Evolutionary conservation across 2,113 vertebrate species (phyloP).

Genomic region (Psettodes erumei): DNA sequence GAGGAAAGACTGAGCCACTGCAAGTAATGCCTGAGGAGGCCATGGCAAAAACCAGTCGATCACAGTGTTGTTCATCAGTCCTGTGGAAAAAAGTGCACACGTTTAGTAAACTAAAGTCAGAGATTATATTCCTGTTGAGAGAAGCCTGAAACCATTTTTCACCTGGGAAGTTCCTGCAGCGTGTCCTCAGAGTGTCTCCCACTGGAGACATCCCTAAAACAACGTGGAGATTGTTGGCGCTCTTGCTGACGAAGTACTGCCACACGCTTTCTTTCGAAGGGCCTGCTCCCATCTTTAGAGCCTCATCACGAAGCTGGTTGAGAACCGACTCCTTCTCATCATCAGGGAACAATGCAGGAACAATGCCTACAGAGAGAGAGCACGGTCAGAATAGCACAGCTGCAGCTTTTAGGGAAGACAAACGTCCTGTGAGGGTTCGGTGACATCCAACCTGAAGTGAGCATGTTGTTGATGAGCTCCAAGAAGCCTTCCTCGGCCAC

Average conservation of each 20-base stretch:
- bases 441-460: constrained; percentile 90
- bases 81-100: constrained; percentile 69
- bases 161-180: constrained; percentile 98
- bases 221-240: constrained; percentile 93
- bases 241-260: constrained; percentile 94
- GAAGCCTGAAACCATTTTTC: constrained; percentile 11
- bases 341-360: constrained; percentile 93
- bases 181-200: constrained; percentile 89
- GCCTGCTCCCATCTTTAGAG: constrained; percentile 82
- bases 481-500: constrained; percentile 95
- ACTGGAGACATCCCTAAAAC: constrained; percentile 95
- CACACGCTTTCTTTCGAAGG: constrained; percentile 92
- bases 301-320: constrained; percentile 87
- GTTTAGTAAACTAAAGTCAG: constrained; percentile 1
- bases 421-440: not conserved
- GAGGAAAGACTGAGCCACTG: constrained; percentile 91
- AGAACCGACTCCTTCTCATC: constrained; percentile 92
- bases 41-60: constrained; percentile 98
- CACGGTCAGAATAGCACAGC: not conserved
- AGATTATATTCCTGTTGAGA: not conserved
- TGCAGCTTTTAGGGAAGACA: constrained; percentile 9
- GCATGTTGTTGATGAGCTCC: constrained; percentile 98
- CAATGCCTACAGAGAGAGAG: constrained; percentile 85
- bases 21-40: constrained; percentile 91
- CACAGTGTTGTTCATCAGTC: constrained; percentile 96